phyloP scores from a whole-genome alignment of 2,797 vertebrate genomes.

The Danionella dracula region DNA sequence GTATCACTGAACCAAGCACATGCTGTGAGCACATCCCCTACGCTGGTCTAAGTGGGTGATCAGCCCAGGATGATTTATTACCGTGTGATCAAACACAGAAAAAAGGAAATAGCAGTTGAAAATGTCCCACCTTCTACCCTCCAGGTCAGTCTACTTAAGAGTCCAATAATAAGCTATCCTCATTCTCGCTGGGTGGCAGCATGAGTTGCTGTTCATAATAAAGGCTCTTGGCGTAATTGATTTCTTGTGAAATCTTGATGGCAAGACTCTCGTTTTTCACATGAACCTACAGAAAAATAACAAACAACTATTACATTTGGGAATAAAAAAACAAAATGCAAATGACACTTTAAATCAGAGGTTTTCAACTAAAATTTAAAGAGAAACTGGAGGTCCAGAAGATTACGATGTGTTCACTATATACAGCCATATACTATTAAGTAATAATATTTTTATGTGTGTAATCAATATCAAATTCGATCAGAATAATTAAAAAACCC shows the following conservation, averaged over 20 bases:
- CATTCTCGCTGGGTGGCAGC: slow-evolving; percentile 81
- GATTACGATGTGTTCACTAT: too few relatives aligned
- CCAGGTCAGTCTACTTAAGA: slow-evolving; percentile 56
- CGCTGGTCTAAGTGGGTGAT: slow-evolving; percentile 17
- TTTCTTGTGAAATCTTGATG: slow-evolving; percentile 91
- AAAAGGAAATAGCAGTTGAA: slow-evolving; percentile 15
- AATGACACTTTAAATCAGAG: too few relatives aligned
- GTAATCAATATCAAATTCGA: too few relatives aligned
- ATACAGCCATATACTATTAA: too few relatives aligned
- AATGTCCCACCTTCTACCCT: slow-evolving; percentile 4
- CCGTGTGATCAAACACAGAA: slow-evolving; percentile 5
- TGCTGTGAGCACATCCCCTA: slow-evolving; percentile 5
- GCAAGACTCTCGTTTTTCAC: slow-evolving; percentile 89
- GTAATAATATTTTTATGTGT: too few relatives aligned
- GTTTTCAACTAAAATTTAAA: too few relatives aligned
- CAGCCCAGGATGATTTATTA: slow-evolving; percentile 3
- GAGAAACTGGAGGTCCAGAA: too few relatives aligned
- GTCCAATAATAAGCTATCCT: slow-evolving; percentile 83
- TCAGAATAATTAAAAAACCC: too few relatives aligned
- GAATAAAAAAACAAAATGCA: too few relatives aligned
- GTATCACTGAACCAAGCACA: slow-evolving; percentile 15
- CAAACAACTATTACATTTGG: background rate
- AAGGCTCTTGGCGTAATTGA: slow-evolving; percentile 98
- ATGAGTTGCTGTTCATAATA: slow-evolving; percentile 98
- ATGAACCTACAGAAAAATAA: slow-evolving; percentile 74